Base-by-base conservation (phyloP, 2,113 vertebrate genomes). In the Trematomus loennbergii region DNA sequence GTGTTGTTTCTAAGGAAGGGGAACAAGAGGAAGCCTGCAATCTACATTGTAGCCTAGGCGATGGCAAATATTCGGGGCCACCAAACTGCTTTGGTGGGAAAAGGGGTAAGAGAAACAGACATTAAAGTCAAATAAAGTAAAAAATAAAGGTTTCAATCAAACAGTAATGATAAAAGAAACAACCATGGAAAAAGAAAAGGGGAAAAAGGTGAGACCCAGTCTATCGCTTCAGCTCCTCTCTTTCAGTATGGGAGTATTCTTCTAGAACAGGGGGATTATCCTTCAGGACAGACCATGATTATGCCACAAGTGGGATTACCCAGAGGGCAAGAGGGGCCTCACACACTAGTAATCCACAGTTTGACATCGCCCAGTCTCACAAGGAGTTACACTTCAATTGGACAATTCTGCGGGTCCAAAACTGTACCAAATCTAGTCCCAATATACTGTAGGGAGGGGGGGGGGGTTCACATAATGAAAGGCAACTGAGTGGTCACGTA, bases 261-360 rank as follows among this genome's bases (percentile, higher is more conserved):
- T 46, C 0, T 13, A 54, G 63, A 69, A 64, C 10, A 50, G 65
- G 22, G 12, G 55, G 80, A 64, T 75, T 49, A 67, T 22, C 22
- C 67, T 20, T n/a, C 53, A 82, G 72, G 25, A 79, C 54, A 77
- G 55, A 57, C 66, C 54, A 13, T 45, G 50, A 75, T 78, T 53
- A 71, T 59, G 68, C 84, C 0, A 79, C 58, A 72, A 88, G 18
- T 63, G 76, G 78, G 73, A 83, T 88, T 80, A 85, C 54, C 36
- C 29, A 33, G 20, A 72, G 36, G 46, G 5, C 43, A 53, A 43
- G 65, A 25, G 62, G 4, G 5, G 25, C 67, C 57, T 66, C 50
- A 57, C 20, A 57, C 22, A n/a, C 43, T 10, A 45, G 48, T 74
- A 78, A 65, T 78, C 68, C 22, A 6, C 1, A n/a, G 57, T 40